Evolutionary conservation across 2,113 vertebrate species (phyloP).

Genomic region (Ageneiosus marmoratus): DNA sequence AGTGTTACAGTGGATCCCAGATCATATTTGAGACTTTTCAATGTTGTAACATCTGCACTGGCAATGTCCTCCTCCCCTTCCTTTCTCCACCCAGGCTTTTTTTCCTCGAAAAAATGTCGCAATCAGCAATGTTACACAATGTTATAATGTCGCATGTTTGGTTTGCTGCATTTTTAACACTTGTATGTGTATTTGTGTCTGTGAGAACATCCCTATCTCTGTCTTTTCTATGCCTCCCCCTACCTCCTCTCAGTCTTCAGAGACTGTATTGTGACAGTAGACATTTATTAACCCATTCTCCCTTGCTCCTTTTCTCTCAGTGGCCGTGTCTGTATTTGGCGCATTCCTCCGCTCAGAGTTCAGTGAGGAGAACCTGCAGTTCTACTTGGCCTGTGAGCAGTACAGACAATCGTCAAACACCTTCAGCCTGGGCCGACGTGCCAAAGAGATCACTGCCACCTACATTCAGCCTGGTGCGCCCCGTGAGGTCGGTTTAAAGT

Average conservation of each 20-base stretch:
- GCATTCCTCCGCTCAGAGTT: slow-evolving; percentile 91
- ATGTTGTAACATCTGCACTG: slow-evolving; percentile 43
- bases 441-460: slow-evolving; percentile 82
- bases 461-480: slow-evolving; percentile 85
- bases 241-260: background rate
- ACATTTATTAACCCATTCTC: slow-evolving; percentile 16
- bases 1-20: background rate
- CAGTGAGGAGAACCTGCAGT: slow-evolving; percentile 96
- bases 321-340: slow-evolving; percentile 78
- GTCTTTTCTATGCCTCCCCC: background rate
- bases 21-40: slow-evolving; percentile 7
- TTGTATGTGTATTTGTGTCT: slow-evolving; percentile 8
- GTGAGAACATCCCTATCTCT: slow-evolving; percentile 38
- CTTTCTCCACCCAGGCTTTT: slow-evolving; percentile 12
- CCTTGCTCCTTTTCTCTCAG: slow-evolving; percentile 49
- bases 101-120: slow-evolving; percentile 28
- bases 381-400: slow-evolving; percentile 91
- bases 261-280: background rate
- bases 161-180: background rate
- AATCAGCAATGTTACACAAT: background rate
- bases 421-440: slow-evolving; percentile 81
- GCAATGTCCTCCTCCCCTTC: background rate
- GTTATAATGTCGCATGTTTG: background rate
- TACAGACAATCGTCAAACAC: slow-evolving; percentile 85
- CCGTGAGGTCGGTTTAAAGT: slow-evolving; percentile 80